Conservation (phyloP, 23 tunicate species). For the Oikopleura dioica region DNA sequence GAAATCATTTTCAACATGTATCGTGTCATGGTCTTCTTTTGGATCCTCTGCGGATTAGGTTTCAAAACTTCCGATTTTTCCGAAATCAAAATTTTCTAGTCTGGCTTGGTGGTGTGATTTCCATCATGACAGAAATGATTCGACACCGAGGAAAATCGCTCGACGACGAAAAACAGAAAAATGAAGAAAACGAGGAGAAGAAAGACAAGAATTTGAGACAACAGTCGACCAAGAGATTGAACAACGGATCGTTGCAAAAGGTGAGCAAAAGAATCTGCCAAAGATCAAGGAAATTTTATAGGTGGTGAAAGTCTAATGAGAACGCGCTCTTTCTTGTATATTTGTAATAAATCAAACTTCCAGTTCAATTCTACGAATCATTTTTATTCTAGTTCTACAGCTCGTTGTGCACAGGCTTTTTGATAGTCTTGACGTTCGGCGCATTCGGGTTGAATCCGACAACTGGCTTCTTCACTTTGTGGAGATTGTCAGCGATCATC, state of each 20-base stretch:
- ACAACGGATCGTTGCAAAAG: no score
- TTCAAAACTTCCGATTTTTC: neutral
- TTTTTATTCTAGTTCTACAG: no score
- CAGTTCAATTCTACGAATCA: no score
- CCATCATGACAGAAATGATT: conserved; percentile 3
- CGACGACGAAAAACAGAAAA: no score
- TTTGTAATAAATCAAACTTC: no score
- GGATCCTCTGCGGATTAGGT: neutral
- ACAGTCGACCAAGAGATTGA: no score
- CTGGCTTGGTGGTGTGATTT: conserved; percentile 8
- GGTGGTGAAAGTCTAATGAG: no score
- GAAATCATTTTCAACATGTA: neutral
- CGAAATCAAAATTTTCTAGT: neutral
- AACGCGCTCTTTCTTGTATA: no score
- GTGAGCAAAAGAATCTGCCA: no score
- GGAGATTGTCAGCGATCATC: neutral
- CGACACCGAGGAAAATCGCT: neutral
- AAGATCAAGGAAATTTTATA: no score
- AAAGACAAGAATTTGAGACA: no score
- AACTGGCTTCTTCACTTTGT: conserved; percentile 8
- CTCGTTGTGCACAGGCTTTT: neutral
- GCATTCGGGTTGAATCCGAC: conserved; percentile 10
- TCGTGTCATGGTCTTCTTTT: neutral
- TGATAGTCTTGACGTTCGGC: neutral
- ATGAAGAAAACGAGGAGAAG: no score